phyloP scores from a whole-genome alignment of 2,888 invertebrate genomes.

The Andrena praecox region DNA sequence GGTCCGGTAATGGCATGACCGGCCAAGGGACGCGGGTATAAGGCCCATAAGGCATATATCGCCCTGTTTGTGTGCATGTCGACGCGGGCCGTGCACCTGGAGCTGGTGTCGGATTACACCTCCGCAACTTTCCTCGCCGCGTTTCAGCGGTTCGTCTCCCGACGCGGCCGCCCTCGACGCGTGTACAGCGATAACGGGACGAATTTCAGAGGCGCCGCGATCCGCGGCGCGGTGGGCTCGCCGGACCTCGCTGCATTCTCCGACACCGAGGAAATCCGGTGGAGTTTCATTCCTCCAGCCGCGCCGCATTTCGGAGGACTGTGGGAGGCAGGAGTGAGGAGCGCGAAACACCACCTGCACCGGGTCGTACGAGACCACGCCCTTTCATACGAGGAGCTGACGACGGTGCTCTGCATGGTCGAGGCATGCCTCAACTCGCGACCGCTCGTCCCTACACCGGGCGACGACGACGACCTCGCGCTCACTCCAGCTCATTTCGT shows the following conservation, averaged over 20 bases:
- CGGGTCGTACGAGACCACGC: neutral
- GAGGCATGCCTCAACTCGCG: slow-evolving; percentile 22
- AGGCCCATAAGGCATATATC: neutral
- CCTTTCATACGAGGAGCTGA: neutral
- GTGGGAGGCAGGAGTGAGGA: neutral
- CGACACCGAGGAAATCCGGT: neutral
- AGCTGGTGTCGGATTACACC: slow-evolving; percentile 27
- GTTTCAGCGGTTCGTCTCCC: slow-evolving; percentile 36
- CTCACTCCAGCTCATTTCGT: slow-evolving; percentile 2
- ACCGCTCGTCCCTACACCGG: neutral
- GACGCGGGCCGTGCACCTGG: slow-evolving; percentile 11
- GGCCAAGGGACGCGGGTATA: neutral
- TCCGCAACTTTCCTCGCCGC: slow-evolving; percentile 42
- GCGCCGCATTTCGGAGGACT: slow-evolving; percentile 11
- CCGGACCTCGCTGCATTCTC: neutral
- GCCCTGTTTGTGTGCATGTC: neutral
- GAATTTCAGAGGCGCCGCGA: slow-evolving; percentile 19
- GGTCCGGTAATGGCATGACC: slow-evolving; percentile 16
- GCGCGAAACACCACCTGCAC: neutral
- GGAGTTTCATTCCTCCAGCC: neutral
- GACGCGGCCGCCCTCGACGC: slow-evolving; percentile 33
- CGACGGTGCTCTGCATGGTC: neutral
- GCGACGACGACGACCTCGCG: neutral
- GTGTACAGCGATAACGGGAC: slow-evolving; percentile 49
- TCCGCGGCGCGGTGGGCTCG: neutral